Conservation (phyloP, 30 jellyfish, hydroid and myxozoan genomes). For the Aurelia aurita complex sp. Pacific region DNA sequence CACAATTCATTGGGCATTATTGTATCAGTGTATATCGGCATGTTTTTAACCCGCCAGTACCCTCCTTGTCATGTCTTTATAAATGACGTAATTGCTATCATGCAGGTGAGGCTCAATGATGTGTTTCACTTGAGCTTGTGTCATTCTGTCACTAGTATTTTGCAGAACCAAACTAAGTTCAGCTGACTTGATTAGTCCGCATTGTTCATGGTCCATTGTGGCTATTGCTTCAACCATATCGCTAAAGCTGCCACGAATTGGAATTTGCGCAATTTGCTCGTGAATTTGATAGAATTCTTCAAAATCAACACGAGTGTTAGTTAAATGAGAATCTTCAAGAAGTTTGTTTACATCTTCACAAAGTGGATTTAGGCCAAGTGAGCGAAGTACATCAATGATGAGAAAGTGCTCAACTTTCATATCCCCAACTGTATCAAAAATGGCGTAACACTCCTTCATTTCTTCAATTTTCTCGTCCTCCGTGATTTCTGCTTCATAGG, state of each 20-base stretch:
- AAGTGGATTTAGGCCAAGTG: conserved; percentile 87
- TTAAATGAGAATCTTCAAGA: conserved; percentile 73
- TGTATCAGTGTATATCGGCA: no score
- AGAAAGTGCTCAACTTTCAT: conserved; percentile 62
- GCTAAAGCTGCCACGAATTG: conserved; percentile 72
- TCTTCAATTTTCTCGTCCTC: conserved; percentile 85
- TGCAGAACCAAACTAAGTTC: conserved; percentile 78
- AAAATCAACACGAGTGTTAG: conserved; percentile 75
- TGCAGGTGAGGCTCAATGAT: conserved; percentile 82
- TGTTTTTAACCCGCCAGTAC: conserved; percentile 68
- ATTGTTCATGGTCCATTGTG: conserved; percentile 88
- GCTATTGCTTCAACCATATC: conserved; percentile 92
- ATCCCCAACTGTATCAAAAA: conserved; percentile 83
- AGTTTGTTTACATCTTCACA: conserved; percentile 68
- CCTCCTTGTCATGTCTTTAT: conserved; percentile 73
- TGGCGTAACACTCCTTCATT: conserved; percentile 76
- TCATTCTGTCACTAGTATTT: conserved; percentile 82
- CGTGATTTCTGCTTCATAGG: background rate
- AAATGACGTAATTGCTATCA: conserved; percentile 71
- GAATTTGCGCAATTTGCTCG: conserved; percentile 72
- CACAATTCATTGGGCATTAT: no score
- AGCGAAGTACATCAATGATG: conserved; percentile 77
- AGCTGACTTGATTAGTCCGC: conserved; percentile 80
- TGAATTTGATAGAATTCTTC: conserved; percentile 82
- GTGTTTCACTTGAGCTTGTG: conserved; percentile 85